These are phyloP conservation scores for Pseudorhombus dupliciocellatus DNA, from an alignment of 2,113 vertebrate species.

Conservation along the genomic window DNA sequence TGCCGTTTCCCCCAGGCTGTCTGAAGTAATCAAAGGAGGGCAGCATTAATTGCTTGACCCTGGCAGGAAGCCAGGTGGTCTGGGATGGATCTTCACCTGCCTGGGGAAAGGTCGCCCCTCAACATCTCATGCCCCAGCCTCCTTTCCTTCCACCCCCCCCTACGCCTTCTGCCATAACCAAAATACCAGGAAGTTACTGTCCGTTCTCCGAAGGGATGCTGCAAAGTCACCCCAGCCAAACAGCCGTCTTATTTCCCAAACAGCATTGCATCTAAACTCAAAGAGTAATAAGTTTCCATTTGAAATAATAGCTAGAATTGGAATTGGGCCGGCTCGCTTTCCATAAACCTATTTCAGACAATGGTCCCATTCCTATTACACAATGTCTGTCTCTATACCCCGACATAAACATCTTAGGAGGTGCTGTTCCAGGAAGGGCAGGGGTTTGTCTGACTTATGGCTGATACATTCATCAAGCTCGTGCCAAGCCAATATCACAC, in stretches of 20 bases:
- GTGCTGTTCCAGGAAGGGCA: constrained; percentile 60
- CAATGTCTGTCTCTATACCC: constrained; percentile 52
- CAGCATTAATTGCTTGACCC: constrained; percentile 78
- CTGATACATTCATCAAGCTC: constrained; percentile 82
- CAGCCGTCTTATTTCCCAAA: constrained; percentile 43
- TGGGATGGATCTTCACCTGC: constrained; percentile 67
- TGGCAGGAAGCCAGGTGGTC: constrained; percentile 78
- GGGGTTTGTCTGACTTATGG: constrained; percentile 74
- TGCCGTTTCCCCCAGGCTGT: constrained; percentile 60
- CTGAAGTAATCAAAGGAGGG: constrained; percentile 68
- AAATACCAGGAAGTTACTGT: constrained; percentile 36
- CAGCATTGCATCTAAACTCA: constrained; percentile 39
- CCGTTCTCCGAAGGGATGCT: constrained; percentile 30
- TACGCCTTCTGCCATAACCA: constrained; percentile 62
- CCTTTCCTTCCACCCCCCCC: constrained; percentile 48
- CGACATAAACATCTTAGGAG: constrained; percentile 64
- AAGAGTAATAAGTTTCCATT: constrained; percentile 57
- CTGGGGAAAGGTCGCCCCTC: constrained; percentile 64
- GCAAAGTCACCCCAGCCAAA: constrained; percentile 71
- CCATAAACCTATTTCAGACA: constrained; percentile 70
- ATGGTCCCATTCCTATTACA: constrained; percentile 58
- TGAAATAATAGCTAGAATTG: constrained; percentile 53
- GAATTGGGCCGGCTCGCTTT: constrained; percentile 54
- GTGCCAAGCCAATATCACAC: constrained; percentile 79
- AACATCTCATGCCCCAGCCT: constrained; percentile 36